Base-by-base conservation (phyloP, 35 echinoderm and acorn worm genomes). In the Stichopus chloronotus region DNA sequence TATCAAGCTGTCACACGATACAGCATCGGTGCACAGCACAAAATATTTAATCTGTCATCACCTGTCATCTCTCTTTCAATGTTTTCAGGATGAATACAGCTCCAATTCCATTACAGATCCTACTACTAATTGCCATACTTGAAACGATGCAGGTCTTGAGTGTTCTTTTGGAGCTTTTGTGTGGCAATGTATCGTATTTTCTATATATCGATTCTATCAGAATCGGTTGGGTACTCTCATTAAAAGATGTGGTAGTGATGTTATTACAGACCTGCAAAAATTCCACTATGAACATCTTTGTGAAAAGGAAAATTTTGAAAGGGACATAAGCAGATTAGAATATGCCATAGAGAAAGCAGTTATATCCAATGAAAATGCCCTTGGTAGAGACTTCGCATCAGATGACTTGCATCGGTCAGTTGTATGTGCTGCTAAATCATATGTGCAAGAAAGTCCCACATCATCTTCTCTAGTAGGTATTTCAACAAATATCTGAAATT, bases 1-100 rank as follows among this genome's bases (percentile, higher is more conserved):
- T 88, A 69, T 53, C 87, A 88, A 11, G 87, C 87, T 52, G 24
- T 88, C 5, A 88, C 59, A 88, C 14, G 87, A 30, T 88, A 69
- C 25, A 25, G 87, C 87, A 88, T 71, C 24, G 61, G 87, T 19
- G 19, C 52, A 85, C 82, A 85, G 56, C 54, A 85, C 52, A 25
- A 85, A 20, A 14, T 43, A 55, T 85, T n/a, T 55, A n/a, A 58
- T 85, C 82, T 12, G 54, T 30, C 5, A 68, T 9, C 87, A 89
- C 25, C 25, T 89, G 6, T 72, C 59, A 8, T 87, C 84, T 56
- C 43, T 89, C 3, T 23, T 89, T 52, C 22, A 52, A 89, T 7
- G 43, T 71, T 30, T 89, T 68, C 0, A 63, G 7, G 9, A 71
- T 13, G 59, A 6, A 69, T 59, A 54, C 57, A 7, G 60, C 21